Conservation (phyloP, 1,140 invertebrate species). For the Hylaeus volcanicus region DNA sequence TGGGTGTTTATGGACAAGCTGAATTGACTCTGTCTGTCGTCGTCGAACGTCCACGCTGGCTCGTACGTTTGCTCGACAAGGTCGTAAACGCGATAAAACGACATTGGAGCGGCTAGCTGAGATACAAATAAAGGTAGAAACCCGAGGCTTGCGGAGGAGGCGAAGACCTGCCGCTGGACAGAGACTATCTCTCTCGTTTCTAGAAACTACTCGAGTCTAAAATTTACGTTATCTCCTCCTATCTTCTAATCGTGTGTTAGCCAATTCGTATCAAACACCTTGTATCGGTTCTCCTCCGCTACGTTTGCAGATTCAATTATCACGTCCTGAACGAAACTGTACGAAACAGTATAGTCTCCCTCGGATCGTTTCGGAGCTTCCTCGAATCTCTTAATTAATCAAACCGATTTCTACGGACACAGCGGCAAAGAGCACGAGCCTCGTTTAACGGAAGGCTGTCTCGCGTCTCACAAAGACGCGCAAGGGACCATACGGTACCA, state of each 20-base stretch:
- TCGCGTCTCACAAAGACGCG: slow-evolving; percentile 9
- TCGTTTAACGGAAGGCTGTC: not conserved
- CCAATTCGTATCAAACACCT: not conserved
- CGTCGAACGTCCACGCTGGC: slow-evolving; percentile 44
- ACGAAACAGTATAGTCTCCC: not conserved
- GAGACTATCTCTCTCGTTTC: not conserved
- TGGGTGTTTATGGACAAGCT: slow-evolving; percentile 61
- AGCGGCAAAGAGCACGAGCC: not conserved
- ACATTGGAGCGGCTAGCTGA: slow-evolving; percentile 46
- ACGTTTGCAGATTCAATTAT: slow-evolving; percentile 7
- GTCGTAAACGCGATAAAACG: slow-evolving; percentile 63
- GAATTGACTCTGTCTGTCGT: slow-evolving; percentile 51
- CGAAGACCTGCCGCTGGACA: not conserved
- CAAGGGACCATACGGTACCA: slow-evolving; percentile 7
- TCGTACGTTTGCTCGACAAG: slow-evolving; percentile 63
- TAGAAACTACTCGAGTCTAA: not conserved
- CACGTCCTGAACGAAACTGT: not conserved
- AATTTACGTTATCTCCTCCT: not conserved
- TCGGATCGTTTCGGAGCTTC: not conserved
- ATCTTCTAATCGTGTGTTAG: not conserved
- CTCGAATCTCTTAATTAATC: slow-evolving; percentile 6
- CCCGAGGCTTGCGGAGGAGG: slow-evolving; percentile 13
- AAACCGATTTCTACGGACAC: not conserved
- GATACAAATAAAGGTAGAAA: slow-evolving; percentile 58
- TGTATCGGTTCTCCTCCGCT: not conserved